Percentiles rank a stretch among this genome's conserved stretches.
Conservation (phyloP, 1,140 invertebrate species). For the Nasonia longicornis region DNA sequence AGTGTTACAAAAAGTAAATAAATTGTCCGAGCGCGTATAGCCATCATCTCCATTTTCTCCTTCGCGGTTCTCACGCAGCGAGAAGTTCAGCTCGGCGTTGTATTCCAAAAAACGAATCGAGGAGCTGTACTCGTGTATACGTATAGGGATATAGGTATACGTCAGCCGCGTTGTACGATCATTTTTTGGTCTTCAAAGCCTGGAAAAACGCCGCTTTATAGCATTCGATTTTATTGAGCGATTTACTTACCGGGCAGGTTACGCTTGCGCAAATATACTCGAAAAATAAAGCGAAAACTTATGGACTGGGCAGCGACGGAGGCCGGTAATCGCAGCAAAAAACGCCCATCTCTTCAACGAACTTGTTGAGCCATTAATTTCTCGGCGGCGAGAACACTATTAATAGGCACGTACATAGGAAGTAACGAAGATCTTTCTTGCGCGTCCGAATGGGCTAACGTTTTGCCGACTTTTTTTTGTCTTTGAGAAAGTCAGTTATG, state of each 20-base stretch:
- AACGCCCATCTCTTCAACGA: slow-evolving; percentile 20
- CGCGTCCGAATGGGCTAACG: neutral
- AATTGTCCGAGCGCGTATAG: slow-evolving; percentile 11
- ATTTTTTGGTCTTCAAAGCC: slow-evolving; percentile 15
- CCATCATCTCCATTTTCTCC: slow-evolving; percentile 27
- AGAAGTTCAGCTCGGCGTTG: neutral
- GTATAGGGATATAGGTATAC: neutral
- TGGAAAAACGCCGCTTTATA: slow-evolving; percentile 22
- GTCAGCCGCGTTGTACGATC: neutral
- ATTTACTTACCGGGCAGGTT: neutral
- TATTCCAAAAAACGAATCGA: slow-evolving; percentile 14
- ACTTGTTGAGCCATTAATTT: slow-evolving; percentile 33
- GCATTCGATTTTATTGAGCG: slow-evolving; percentile 36
- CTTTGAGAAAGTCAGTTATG: neutral
- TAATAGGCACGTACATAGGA: slow-evolving; percentile 18
- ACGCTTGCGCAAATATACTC: neutral
- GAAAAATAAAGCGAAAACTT: slow-evolving; percentile 25
- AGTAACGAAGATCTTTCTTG: slow-evolving; percentile 10
- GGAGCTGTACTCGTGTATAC: neutral
- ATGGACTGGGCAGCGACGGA: neutral
- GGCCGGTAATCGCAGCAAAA: slow-evolving; percentile 19
- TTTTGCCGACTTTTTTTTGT: slow-evolving; percentile 1
- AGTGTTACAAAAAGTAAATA: slow-evolving; percentile 51
- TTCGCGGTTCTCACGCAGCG: slow-evolving; percentile 25
- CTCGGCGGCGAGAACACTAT: neutral